These are phyloP conservation scores for Discoglossus pictus DNA, from an alignment of 2,797 vertebrate genomes.

Conservation along the genomic window DNA sequence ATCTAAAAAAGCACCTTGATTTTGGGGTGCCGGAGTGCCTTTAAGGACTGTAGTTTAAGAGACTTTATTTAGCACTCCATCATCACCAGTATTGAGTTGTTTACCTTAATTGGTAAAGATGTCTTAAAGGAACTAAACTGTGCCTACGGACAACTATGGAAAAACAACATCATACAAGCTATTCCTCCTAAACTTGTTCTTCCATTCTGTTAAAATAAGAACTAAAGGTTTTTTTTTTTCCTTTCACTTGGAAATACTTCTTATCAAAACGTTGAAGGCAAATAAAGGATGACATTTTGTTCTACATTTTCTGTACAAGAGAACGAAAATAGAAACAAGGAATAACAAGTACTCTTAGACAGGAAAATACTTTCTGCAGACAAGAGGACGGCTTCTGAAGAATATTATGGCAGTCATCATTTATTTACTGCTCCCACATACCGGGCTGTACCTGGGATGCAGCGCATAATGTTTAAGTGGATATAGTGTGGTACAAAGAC, in stretches of 20 bases:
- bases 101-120: too few species aligned
- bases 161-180: not conserved
- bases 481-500: too few species aligned
- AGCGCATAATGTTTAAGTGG: too few species aligned
- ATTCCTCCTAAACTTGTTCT: not conserved
- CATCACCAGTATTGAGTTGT: too few species aligned
- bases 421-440: not conserved
- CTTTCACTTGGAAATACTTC: not conserved
- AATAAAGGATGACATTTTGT: constrained; percentile 31
- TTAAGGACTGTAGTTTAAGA: too few species aligned
- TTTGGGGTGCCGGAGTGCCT: too few species aligned
- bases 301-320: constrained; percentile 9
- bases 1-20: too few species aligned
- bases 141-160: too few species aligned
- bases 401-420: not conserved
- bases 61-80: too few species aligned
- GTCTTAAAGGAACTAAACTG: too few species aligned
- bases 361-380: not conserved
- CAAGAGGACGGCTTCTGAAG: not conserved
- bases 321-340: constrained; percentile 23
- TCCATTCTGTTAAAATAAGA: not conserved
- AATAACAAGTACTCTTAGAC: not conserved
- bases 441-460: too few species aligned
- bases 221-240: not conserved
- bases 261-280: constrained; percentile 8